Conservation (phyloP, 2,113 vertebrate species). For the Colaptes auratus region DNA sequence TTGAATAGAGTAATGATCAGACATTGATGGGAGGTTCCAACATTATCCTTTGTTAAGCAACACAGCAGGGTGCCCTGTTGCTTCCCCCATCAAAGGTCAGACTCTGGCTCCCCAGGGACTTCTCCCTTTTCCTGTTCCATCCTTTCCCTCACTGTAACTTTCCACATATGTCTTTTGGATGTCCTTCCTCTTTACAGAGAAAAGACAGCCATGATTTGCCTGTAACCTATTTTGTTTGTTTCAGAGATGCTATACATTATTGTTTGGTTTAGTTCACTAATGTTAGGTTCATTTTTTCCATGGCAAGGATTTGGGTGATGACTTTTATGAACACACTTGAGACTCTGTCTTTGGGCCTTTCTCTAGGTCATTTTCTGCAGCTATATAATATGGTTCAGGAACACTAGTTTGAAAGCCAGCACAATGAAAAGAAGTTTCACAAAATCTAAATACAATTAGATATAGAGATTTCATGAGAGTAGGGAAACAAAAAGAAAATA, state of each 20-base stretch:
- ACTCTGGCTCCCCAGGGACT: rapidly evolving
- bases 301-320: neutral
- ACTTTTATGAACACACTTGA: neutral
- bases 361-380: neutral
- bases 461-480: neutral
- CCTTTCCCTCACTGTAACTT: neutral
- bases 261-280: neutral
- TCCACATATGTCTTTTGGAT: rapidly evolving
- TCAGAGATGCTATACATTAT: neutral
- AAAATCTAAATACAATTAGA: neutral
- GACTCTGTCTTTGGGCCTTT: neutral
- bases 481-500: neutral
- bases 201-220: neutral
- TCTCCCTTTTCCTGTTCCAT: neutral
- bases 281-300: neutral
- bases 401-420: neutral
- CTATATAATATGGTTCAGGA: neutral
- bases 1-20: neutral
- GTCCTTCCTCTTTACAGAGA: neutral
- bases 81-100: neutral
- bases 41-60: neutral
- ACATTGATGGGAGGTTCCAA: neutral
- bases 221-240: neutral
- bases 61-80: neutral
- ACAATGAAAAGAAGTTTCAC: neutral